A percentile compares a stretch with the other conserved stretches of the same genome.
Evolutionary conservation across 1,140 invertebrate genomes (phyloP).

Genomic region (Ylistrum balloti): DNA sequence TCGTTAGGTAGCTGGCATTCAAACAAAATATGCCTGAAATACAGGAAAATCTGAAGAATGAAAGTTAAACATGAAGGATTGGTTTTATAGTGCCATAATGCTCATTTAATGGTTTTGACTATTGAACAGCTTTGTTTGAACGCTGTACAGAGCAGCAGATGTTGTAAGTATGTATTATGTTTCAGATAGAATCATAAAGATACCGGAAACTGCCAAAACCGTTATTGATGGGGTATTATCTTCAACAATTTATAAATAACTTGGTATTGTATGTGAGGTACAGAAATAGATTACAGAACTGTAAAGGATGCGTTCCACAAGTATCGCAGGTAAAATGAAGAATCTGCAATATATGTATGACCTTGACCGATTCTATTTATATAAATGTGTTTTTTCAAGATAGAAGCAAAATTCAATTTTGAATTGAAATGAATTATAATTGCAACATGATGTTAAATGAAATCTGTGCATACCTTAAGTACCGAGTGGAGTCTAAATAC

Average conservation of each 20-base stretch:
- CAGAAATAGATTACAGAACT: neutral
- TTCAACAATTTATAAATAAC: neutral
- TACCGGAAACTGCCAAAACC: neutral
- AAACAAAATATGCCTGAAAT: neutral
- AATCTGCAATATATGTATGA: too few species aligned
- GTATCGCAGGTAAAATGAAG: too few species aligned
- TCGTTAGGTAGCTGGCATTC: neutral
- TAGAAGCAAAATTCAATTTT: too few species aligned
- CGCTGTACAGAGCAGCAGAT: neutral
- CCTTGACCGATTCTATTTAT: too few species aligned
- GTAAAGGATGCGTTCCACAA: neutral
- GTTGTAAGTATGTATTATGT: neutral
- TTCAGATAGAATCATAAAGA: too few species aligned
- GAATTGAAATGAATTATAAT: too few species aligned
- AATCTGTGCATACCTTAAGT: conserved; percentile 73
- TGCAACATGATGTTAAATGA: neutral
- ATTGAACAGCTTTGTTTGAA: neutral
- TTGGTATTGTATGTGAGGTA: neutral
- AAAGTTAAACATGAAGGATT: conserved; percentile 6
- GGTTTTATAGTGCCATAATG: neutral
- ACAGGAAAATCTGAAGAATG: neutral
- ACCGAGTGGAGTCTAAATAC: conserved; percentile 82
- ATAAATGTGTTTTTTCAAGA: too few species aligned
- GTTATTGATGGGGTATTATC: neutral
- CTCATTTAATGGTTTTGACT: neutral